These are phyloP conservation scores for Cyclina sinensis DNA, from an alignment of 1,140 invertebrate species.

Conservation along the genomic window DNA sequence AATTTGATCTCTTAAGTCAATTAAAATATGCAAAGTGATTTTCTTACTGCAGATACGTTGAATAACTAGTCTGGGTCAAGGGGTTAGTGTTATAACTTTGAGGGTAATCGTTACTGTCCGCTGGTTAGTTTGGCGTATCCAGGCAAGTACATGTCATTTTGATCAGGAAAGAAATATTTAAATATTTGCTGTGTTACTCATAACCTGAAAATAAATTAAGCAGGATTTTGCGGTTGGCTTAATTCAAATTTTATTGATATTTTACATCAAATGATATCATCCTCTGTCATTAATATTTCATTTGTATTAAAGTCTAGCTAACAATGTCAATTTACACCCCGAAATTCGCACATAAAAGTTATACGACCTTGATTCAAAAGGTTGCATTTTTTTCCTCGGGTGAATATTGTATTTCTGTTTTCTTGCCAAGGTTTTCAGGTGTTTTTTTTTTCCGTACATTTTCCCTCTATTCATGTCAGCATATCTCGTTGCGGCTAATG, in stretches of 20 bases:
- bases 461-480: neutral
- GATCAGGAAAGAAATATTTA: neutral
- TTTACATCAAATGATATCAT: too few species aligned
- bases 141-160: neutral
- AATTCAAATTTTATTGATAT: too few species aligned
- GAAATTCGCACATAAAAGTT: too few species aligned
- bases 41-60: neutral
- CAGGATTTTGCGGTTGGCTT: neutral
- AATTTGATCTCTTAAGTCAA: too few species aligned
- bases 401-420: neutral
- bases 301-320: too few species aligned
- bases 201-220: neutral
- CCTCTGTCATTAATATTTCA: too few species aligned
- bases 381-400: neutral
- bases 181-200: neutral
- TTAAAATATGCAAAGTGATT: neutral
- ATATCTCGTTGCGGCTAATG: neutral
- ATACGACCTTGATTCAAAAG: neutral
- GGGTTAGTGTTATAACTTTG: neutral
- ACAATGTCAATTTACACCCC: too few species aligned
- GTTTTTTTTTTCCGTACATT: neutral
- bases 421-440: slow-evolving; percentile 30
- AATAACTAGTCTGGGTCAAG: slow-evolving; percentile 27
- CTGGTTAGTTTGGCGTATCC: neutral
- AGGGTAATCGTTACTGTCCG: neutral